phyloP scores from a whole-genome alignment of 2,888 invertebrate genomes.

The Latrodectus hesperus region DNA sequence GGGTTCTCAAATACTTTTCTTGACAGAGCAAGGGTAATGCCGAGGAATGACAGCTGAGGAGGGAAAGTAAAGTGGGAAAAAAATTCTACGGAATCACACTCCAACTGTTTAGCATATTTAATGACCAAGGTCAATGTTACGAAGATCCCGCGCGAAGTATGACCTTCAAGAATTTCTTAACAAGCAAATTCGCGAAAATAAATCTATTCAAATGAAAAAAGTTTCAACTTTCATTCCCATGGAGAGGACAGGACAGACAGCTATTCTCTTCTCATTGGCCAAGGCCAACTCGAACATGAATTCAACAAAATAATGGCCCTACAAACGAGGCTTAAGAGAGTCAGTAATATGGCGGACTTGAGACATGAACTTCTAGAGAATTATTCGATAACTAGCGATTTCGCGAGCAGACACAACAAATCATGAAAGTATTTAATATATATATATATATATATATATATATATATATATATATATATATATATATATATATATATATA shows the following conservation, averaged over 20 bases:
- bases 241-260: conserved; percentile 13
- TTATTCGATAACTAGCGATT: too few relatives aligned
- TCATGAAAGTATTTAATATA: too few relatives aligned
- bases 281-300: conserved; percentile 43
- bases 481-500: too few relatives aligned
- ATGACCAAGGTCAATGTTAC: conserved; percentile 42
- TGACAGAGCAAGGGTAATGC: not conserved
- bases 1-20: too few relatives aligned
- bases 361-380: too few relatives aligned
- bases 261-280: conserved; percentile 2
- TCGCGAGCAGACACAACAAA: too few relatives aligned
- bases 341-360: too few relatives aligned
- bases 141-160: conserved; percentile 6
- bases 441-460: too few relatives aligned
- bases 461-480: too few relatives aligned
- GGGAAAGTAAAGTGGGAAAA: not conserved
- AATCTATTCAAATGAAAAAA: conserved; percentile 14
- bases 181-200: conserved; percentile 33
- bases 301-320: conserved; percentile 25
- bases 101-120: conserved; percentile 59
- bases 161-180: conserved; percentile 35
- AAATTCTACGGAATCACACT: conserved; percentile 39
- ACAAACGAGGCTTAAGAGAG: conserved; percentile 2
- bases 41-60: not conserved
- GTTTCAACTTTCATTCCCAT: conserved; percentile 25